phyloP scores from a whole-genome alignment of 2,113 vertebrate genomes.

The Triplophysa tibetana region DNA sequence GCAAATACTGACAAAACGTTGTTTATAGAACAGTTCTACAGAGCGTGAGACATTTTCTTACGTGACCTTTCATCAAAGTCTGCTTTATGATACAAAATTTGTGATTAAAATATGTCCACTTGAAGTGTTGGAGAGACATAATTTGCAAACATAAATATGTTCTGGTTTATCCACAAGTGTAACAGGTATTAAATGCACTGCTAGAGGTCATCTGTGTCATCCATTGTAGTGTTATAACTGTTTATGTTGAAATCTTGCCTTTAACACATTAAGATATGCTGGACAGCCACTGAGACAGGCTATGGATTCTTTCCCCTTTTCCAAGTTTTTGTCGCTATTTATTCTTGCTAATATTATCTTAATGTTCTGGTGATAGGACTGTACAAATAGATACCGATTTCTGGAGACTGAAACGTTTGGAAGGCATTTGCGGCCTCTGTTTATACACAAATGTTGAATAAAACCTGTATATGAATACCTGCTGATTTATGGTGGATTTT shows the following conservation, averaged over 20 bases:
- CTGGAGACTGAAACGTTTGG: conserved; percentile 69
- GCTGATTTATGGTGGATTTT: background rate
- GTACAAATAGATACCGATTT: conserved; percentile 68
- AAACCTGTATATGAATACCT: conserved; percentile 73
- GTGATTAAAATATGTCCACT: no score
- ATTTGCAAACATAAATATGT: background rate
- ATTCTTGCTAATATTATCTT: conserved; percentile 57
- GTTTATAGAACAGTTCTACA: no score
- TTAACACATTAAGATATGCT: conserved; percentile 51
- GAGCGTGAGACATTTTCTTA: no score
- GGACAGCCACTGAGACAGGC: conserved; percentile 53
- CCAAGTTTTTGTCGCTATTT: conserved; percentile 44
- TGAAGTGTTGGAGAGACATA: background rate
- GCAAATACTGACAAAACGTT: no score
- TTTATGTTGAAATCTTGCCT: conserved; percentile 45
- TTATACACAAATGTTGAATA: conserved; percentile 80
- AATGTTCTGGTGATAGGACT: conserved; percentile 71
- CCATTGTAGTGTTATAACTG: conserved; percentile 8
- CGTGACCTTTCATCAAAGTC: no score
- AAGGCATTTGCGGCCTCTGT: conserved; percentile 75
- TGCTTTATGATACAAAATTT: no score
- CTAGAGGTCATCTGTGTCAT: conserved; percentile 40
- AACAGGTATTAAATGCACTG: conserved; percentile 17
- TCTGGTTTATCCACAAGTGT: background rate
- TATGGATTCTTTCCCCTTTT: conserved; percentile 53